Evolutionary conservation across 1,140 invertebrate species (phyloP).

Genomic region (Gonioctena quinquepunctata): DNA sequence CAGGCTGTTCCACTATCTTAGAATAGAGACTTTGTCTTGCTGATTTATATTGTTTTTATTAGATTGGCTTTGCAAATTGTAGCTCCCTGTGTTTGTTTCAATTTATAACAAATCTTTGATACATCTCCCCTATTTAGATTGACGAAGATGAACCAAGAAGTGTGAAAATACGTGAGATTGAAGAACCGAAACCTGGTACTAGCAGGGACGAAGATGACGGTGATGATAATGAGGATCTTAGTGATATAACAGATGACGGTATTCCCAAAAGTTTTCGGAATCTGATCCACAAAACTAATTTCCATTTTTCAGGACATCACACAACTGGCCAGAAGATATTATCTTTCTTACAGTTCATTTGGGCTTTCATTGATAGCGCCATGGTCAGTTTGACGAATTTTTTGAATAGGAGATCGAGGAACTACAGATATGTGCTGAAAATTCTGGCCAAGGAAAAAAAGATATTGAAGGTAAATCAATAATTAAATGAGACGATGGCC

Average conservation of each 20-base stretch:
- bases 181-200: conserved; percentile 45
- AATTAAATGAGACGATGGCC: background rate
- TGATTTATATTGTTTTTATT: too few relatives aligned
- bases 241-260: conserved; percentile 44
- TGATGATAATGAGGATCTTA: too few relatives aligned
- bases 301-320: conserved; percentile 23
- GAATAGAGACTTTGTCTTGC: too few relatives aligned
- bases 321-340: conserved; percentile 11
- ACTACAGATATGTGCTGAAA: conserved; percentile 90
- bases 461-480: conserved; percentile 72
- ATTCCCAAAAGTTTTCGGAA: background rate
- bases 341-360: conserved; percentile 38
- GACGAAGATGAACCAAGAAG: conserved; percentile 21
- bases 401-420: conserved; percentile 85
- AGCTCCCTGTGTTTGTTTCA: too few relatives aligned
- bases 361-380: conserved; percentile 78
- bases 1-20: too few relatives aligned
- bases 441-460: conserved; percentile 80
- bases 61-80: too few relatives aligned
- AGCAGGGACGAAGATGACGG: conserved; percentile 52
- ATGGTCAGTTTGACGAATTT: conserved; percentile 86
- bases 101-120: too few relatives aligned
- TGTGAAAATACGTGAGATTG: conserved; percentile 37
- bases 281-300: background rate
- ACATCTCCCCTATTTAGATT: too few relatives aligned